Evolutionary conservation across 2,797 vertebrate species (phyloP).

Genomic region (Coluber constrictor): DNA sequence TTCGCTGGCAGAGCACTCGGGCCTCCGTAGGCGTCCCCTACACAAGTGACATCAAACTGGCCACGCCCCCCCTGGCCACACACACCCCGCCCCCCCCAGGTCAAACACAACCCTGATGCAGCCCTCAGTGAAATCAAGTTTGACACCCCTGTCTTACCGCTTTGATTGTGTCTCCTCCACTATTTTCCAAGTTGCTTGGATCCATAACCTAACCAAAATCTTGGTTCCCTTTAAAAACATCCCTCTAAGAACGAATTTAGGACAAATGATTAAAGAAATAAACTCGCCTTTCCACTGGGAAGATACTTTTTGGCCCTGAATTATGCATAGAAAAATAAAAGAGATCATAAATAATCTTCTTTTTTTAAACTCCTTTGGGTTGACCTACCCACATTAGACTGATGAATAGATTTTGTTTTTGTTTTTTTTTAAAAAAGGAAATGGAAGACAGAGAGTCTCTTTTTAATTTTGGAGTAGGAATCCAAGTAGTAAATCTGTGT

Average conservation of each 20-base stretch:
- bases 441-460: slow-evolving; percentile 28
- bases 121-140: too few relatives aligned
- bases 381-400: slow-evolving; percentile 45
- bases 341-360: slow-evolving; percentile 46
- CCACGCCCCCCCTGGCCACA: too few relatives aligned
- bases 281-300: slow-evolving; percentile 30
- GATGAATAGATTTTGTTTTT: slow-evolving; percentile 54
- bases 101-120: too few relatives aligned
- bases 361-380: slow-evolving; percentile 35
- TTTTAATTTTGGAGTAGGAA: slow-evolving; percentile 37
- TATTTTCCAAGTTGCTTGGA: slow-evolving; percentile 12
- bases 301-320: slow-evolving; percentile 48
- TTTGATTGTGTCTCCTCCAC: slow-evolving; percentile 25
- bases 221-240: slow-evolving; percentile 22
- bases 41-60: too few relatives aligned
- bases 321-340: slow-evolving; percentile 52
- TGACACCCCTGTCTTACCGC: too few relatives aligned
- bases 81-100: too few relatives aligned
- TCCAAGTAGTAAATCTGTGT: slow-evolving; percentile 52
- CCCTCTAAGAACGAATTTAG: slow-evolving; percentile 28
- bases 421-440: slow-evolving; percentile 13
- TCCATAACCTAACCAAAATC: slow-evolving; percentile 26
- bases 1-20: too few relatives aligned
- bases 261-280: slow-evolving; percentile 41
- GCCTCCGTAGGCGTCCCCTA: fast-evolving